A percentile compares a stretch with the other conserved stretches of the same genome.
Conservation (phyloP, 2,797 vertebrate species). For the Takifugu rubripes region DNA sequence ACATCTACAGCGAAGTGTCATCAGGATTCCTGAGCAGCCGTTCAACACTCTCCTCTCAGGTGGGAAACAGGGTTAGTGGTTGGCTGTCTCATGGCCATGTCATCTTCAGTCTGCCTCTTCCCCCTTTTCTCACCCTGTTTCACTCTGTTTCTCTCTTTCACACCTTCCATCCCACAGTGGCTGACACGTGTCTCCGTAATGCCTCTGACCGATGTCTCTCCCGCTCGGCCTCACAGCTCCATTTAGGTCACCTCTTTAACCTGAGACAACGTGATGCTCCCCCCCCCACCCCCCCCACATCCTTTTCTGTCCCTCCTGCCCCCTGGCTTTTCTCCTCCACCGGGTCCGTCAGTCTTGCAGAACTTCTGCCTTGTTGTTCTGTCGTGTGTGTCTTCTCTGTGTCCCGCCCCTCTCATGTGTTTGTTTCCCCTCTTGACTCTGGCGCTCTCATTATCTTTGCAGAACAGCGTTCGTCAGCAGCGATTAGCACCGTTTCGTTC, state of each 20-base stretch:
- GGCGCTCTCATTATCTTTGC: slow-evolving; percentile 74
- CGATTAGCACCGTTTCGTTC: slow-evolving; percentile 70
- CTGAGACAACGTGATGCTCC: slow-evolving; percentile 59
- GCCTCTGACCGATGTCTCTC: slow-evolving; percentile 57
- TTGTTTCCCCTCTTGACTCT: slow-evolving; percentile 66
- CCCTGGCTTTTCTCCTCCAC: slow-evolving; percentile 35
- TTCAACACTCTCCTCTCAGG: slow-evolving; percentile 1
- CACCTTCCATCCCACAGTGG: slow-evolving; percentile 57
- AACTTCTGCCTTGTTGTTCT: slow-evolving; percentile 58
- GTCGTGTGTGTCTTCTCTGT: slow-evolving; percentile 41
- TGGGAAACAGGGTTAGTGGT: slow-evolving; percentile 22
- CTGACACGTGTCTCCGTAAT: slow-evolving; percentile 62
- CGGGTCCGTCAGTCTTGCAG: slow-evolving; percentile 42
- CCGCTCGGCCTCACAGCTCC: slow-evolving; percentile 58
- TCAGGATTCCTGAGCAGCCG: no score
- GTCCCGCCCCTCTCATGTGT: slow-evolving; percentile 49
- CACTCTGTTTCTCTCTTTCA: slow-evolving; percentile 57
- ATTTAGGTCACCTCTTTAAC: slow-evolving; percentile 65
- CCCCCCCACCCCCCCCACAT: slow-evolving; percentile 15
- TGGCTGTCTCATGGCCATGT: slow-evolving; percentile 19
- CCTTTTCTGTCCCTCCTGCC: slow-evolving; percentile 26
- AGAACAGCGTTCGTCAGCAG: slow-evolving; percentile 65
- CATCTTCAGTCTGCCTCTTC: slow-evolving; percentile 4
- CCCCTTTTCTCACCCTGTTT: slow-evolving; percentile 38
- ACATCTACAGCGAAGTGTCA: no score